phyloP scores from a whole-genome alignment of 2,797 vertebrate genomes.

The Notolepis coatsorum region DNA sequence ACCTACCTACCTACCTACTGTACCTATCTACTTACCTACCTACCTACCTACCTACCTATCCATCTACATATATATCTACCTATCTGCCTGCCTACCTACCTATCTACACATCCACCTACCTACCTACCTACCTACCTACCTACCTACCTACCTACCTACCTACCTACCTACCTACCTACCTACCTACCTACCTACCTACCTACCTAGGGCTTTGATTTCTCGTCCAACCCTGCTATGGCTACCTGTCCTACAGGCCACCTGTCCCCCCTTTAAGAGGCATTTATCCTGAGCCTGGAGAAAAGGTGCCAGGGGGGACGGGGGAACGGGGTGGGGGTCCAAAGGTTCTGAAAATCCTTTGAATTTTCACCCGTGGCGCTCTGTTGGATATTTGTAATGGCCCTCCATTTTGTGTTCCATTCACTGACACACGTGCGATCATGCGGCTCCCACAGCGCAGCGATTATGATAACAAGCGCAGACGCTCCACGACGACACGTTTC shows the following conservation, averaged over 20 bases:
- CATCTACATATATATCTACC: no score
- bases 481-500: background rate
- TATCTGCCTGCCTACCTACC: no score
- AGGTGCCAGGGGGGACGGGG: background rate
- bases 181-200: no score
- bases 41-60: no score
- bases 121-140: no score
- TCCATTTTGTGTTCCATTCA: constrained; percentile 1
- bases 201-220: constrained; percentile 18
- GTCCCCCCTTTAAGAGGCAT: background rate
- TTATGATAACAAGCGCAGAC: background rate
- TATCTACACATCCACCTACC: no score
- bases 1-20: no score
- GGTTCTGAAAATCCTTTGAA: constrained; percentile 14
- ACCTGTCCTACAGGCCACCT: constrained; percentile 12
- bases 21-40: no score
- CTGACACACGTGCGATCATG: constrained; percentile 20
- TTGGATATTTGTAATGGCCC: constrained; percentile 8
- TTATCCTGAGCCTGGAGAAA: background rate
- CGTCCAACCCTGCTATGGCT: constrained; percentile 1
- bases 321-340: background rate
- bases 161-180: no score
- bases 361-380: constrained; percentile 7
- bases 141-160: no score
- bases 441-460: background rate